Evolutionary conservation across 2,888 invertebrate species (phyloP), one percentile per base, ranked within the genome.

Genomic region (Lochmaea crataegi): DNA sequence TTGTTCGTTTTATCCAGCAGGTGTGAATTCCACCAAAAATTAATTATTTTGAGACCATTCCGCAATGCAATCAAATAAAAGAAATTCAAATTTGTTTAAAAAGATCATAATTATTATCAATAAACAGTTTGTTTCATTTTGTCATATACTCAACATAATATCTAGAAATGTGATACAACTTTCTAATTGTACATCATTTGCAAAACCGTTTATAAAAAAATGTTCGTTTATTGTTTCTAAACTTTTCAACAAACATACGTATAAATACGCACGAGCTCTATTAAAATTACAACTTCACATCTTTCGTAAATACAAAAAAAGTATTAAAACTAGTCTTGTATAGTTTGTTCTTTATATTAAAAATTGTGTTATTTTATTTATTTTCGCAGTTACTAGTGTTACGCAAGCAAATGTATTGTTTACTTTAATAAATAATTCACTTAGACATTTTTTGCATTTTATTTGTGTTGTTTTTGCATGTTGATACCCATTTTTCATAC

Each of bases 381-480:
- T 75, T 74, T 74, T 77, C 51, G 63, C 64, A 71, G 71, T 76
- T 65, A 72, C 65, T 71, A 66, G 68, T 71, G 61, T 73, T 73
- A 73, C 68, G 68, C 41, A 67, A 53, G 66, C 73, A 75, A 68
- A 75, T 73, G 71, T 72, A 75, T 65, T 70, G 56, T 70, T 75
- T 71, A 68, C 53, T 73, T 75, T 65, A 76, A 76, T 76, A 76
- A 76, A 76, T 63, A 72, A 42, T 72, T 71, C 69, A 66, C 70
- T 51, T 67, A 60, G 18, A 71, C 18, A 65, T 65, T 61, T 75
- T 69, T 45, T 68, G 74, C 72, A 71, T 77, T 73, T 76, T 75
- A 73, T 76, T 76, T 73, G 69, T 76, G 68, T 71, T 63, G 66
- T 72, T 69, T 75, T 69, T 76, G 76, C 76, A 76, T 75, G 76